Percentiles rank a stretch among this genome's conserved stretches.
Conservation (phyloP, 2,797 vertebrate genomes). For the Agapornis canus region DNA sequence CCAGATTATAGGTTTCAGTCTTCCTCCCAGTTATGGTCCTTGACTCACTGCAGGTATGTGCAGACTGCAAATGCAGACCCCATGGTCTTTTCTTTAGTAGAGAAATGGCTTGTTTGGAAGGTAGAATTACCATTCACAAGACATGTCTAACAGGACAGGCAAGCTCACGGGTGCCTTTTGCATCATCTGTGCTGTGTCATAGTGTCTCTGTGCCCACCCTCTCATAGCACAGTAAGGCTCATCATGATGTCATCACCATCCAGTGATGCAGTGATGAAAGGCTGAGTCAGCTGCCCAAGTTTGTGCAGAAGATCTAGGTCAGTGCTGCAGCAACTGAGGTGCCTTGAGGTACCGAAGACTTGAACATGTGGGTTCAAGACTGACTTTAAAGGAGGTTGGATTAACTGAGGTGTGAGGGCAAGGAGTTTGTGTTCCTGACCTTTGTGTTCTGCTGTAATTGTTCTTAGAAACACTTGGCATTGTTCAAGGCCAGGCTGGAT, state of each 20-base stretch:
- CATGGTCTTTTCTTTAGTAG: neutral
- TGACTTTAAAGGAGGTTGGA: neutral
- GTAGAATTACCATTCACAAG: neutral
- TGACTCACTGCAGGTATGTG: neutral
- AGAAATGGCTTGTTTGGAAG: neutral
- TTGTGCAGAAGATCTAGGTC: neutral
- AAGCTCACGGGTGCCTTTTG: neutral
- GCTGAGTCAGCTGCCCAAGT: neutral
- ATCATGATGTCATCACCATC: neutral
- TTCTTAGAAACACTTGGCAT: neutral
- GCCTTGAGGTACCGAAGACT: neutral
- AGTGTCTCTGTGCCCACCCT: neutral
- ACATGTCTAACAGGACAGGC: neutral
- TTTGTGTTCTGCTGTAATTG: neutral
- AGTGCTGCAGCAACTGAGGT: neutral
- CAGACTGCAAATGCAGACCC: neutral
- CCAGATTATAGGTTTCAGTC: neutral
- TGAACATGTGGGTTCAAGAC: neutral
- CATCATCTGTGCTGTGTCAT: neutral
- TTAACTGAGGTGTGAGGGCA: neutral
- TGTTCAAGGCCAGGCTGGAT: neutral
- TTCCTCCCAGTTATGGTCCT: neutral
- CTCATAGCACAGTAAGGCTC: neutral
- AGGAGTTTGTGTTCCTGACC: neutral
- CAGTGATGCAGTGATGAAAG: neutral